phyloP scores from a whole-genome alignment of 2,797 vertebrate species.

The Garrulus glandarius region DNA sequence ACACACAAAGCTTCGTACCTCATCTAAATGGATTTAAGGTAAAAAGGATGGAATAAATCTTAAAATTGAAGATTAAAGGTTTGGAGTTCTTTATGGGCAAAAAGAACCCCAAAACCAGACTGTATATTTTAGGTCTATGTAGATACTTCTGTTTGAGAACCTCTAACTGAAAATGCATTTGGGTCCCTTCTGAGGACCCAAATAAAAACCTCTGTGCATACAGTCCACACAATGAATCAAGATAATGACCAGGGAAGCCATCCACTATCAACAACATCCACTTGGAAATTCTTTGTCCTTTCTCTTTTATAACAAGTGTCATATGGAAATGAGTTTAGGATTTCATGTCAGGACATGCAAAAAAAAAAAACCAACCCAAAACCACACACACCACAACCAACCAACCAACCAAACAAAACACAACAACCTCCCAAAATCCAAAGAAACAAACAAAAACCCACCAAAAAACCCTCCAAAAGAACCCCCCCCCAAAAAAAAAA shows the following conservation, averaged over 20 bases:
- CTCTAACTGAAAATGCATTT: background rate
- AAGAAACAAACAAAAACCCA: background rate
- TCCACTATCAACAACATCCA: background rate
- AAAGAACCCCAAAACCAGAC: background rate
- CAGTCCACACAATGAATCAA: fast-evolving
- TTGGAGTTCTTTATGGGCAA: background rate
- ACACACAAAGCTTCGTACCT: background rate
- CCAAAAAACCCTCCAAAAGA: background rate
- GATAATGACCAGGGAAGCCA: background rate
- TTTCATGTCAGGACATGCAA: background rate
- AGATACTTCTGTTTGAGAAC: background rate
- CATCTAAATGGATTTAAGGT: background rate
- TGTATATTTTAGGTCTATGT: background rate
- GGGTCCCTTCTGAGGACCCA: background rate
- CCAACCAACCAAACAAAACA: background rate
- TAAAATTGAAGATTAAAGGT: background rate
- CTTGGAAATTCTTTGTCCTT: background rate
- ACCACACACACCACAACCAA: background rate
- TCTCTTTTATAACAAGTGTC: background rate
- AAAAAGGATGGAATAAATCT: background rate
- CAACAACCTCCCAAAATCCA: background rate
- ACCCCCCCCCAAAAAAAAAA: background rate
- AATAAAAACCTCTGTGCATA: background rate
- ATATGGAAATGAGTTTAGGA: background rate
- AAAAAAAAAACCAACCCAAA: background rate